Base-by-base conservation (phyloP, 2,888 invertebrate species). In the Heliothis peltigera region DNA sequence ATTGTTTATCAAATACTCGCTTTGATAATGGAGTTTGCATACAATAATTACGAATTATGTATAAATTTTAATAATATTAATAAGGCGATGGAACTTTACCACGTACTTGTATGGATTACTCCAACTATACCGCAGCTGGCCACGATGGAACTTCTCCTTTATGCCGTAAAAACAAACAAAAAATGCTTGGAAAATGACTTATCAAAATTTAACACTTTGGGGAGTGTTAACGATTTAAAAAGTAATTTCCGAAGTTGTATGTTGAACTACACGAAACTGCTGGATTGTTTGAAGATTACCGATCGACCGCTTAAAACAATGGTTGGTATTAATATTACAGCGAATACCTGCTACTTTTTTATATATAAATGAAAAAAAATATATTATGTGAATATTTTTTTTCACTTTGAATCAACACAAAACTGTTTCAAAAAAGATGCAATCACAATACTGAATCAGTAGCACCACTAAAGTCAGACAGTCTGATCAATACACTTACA, bases 241-340 rank as follows among this genome's bases (percentile, higher is more conserved):
- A 22, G 18, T 2, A 15, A 39, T 48, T 22, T 57, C 17, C 39
- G 48, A 2, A 7, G 25, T 17, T 57, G 35, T 8, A 25, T 57
- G 48, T 25, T 18, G 7, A 57, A 48, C n/a, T 25, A 57, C 18
- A 25, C 1, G 8, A 48, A 10, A 12, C 35, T 57, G 18, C 35
- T 22, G 10, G 17, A 18, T 39, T 25, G 15, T 25, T 17, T 57
- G 17, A 39, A 39, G 39, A 48, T 5, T 3, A 22, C 39, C 8
- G 48, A 48, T 8, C 12, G 3, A 48, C 22, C 18, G 3, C 18
- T 48, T 18, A 48, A 57, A 22, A 39, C 15, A 15, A 48, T 48
- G 57, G 57, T 57, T 18, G n/a, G 48, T 48, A 15, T 57, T 15
- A n/a, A 39, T n/a, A n/a, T n/a, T n/a, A n/a, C n/a, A n/a, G n/a